Conservation (phyloP, 2,113 vertebrate genomes). For the Laterallus jamaicensis region DNA sequence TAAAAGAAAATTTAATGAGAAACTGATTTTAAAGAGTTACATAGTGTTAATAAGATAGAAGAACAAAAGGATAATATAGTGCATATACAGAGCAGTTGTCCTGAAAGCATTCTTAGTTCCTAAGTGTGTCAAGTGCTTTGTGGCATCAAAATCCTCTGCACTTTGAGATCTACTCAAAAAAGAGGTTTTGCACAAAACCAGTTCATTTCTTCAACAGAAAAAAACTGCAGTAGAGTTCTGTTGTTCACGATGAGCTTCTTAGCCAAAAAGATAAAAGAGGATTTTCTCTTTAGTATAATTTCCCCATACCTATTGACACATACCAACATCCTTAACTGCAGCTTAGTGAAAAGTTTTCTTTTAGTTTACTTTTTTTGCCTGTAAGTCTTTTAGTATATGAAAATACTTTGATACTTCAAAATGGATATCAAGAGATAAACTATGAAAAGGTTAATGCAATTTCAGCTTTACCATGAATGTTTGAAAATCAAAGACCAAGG, state of each 20-base stretch:
- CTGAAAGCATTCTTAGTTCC: background rate
- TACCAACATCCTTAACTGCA: background rate
- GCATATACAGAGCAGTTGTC: background rate
- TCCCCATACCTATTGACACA: background rate
- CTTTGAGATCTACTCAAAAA: background rate
- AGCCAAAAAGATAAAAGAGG: background rate
- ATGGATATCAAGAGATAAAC: background rate
- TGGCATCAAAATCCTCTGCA: background rate
- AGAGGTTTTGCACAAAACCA: background rate
- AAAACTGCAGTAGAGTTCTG: background rate
- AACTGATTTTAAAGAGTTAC: background rate
- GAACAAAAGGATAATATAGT: background rate
- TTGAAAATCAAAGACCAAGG: background rate
- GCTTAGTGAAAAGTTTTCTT: background rate
- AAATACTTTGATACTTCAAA: background rate
- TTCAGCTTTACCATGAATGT: background rate
- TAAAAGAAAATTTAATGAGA: background rate
- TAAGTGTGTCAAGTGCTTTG: fast-evolving
- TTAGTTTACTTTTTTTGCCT: background rate
- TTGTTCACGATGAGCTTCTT: background rate
- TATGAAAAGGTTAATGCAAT: background rate
- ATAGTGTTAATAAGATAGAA: background rate
- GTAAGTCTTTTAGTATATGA: background rate
- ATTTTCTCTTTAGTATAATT: background rate
- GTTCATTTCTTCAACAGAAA: background rate